Base-by-base conservation (phyloP, 2,113 vertebrate genomes). In the Chaetodon auriga region DNA sequence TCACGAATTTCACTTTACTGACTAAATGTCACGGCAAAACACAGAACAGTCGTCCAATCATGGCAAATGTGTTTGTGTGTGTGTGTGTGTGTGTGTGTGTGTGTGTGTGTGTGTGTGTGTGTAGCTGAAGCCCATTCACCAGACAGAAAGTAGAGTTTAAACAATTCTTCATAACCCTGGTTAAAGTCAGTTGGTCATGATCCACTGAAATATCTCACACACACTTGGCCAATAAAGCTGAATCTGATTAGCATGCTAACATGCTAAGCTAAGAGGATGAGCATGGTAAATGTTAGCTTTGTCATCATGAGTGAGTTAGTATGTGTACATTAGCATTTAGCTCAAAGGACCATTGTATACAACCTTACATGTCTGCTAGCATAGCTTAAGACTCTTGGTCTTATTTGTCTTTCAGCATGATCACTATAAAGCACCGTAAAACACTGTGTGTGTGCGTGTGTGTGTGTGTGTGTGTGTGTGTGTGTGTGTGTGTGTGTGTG, bases 361-460 rank as follows among this genome's bases (percentile, higher is more conserved):
- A 60, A 7, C 15, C 25, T 60, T 18, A 25, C 15, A 60, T 15
- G 35, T 25, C 25, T 30, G 7, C 57, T 7, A n/a, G 30, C 30
- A 30, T 30, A 30, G 58, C 58, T 58, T 25, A 10, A 12, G 30
- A 41, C 38, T 41, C 38, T 41, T 53, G 2, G 9, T 19, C 3
- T 16, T 19, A 15, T 54, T 13, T 55, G 35, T 38, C 36, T n/a
- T 43, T 63, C 15, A 60, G 57, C 3, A 30, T 58, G 25, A n/a
- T 54, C 21, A 4, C 51, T n/a, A 54, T 8, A 19, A 19, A 38
- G 35, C 18, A 38, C 18, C 35, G 38, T 62, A 9, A 43, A 43
- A 63, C 45, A 23, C 19, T 41, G 57, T 18, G 49, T 51, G 25
- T 75, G 72, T 38, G 45, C 62, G 72, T 38, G 45, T 41, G 57